A percentile compares a stretch with the other conserved stretches of the same genome.
Conservation (phyloP, 1,140 invertebrate species). For the Drosophila littoralis region DNA sequence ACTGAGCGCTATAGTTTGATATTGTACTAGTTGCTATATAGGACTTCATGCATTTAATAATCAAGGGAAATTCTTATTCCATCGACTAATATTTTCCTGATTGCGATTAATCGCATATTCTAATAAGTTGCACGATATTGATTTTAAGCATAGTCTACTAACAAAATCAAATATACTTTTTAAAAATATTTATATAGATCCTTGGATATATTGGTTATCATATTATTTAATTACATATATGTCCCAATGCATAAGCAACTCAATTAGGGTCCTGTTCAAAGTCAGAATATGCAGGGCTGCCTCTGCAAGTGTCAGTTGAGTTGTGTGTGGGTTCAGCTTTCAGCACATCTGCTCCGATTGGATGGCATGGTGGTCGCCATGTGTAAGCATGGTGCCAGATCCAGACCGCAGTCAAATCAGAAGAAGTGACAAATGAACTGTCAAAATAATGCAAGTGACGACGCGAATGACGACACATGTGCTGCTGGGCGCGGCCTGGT, state of each 20-base stretch:
- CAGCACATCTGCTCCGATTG: conserved; percentile 48
- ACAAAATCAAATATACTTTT: too few relatives aligned
- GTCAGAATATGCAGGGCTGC: conserved; percentile 12
- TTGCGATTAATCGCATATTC: too few relatives aligned
- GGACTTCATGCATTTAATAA: too few relatives aligned
- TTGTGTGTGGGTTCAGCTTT: conserved; percentile 45
- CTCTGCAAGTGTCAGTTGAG: conserved; percentile 32
- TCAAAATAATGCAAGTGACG: conserved; percentile 73
- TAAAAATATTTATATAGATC: too few relatives aligned
- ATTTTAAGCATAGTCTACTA: too few relatives aligned
- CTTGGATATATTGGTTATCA: too few relatives aligned
- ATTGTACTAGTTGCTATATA: too few relatives aligned
- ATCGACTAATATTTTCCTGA: too few relatives aligned
- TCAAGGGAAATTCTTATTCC: too few relatives aligned
- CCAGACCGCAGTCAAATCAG: conserved; percentile 63
- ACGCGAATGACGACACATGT: conserved; percentile 50
- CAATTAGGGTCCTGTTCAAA: conserved; percentile 57
- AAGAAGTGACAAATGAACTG: conserved; percentile 77
- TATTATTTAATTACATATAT: too few relatives aligned
- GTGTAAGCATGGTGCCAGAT: conserved; percentile 24
- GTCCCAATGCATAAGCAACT: neutral
- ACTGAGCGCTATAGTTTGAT: too few relatives aligned
- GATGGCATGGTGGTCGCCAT: conserved; percentile 43
- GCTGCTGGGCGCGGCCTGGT: conserved; percentile 19
- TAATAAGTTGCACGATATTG: too few relatives aligned